Conservation (phyloP, 2,888 invertebrate species). For the Dendrolimus houi region DNA sequence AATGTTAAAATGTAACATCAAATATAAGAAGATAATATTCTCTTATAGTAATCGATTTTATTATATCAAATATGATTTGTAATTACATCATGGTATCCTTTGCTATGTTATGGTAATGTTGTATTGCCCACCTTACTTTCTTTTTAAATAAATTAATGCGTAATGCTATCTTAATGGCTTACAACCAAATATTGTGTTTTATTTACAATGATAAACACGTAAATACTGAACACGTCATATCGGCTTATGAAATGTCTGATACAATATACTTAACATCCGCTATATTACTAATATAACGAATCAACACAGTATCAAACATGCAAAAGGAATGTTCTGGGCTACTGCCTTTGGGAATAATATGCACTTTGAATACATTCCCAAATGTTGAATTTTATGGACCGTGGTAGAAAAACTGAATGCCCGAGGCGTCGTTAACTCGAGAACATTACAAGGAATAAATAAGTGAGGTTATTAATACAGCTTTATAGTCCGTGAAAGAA, state of each 20-base stretch:
- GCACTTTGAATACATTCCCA: conserved; percentile 45
- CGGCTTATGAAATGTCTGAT: too few relatives aligned
- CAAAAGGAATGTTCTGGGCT: conserved; percentile 33
- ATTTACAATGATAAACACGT: background rate
- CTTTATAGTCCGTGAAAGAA: conserved; percentile 71
- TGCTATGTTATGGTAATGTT: too few relatives aligned
- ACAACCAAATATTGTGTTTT: background rate
- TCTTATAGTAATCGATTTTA: too few relatives aligned
- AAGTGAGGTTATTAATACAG: conserved; percentile 63
- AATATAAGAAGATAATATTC: too few relatives aligned
- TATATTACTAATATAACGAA: background rate
- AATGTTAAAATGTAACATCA: too few relatives aligned
- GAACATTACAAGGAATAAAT: conserved; percentile 72
- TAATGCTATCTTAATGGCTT: background rate
- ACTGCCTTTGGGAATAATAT: conserved; percentile 48
- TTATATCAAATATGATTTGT: too few relatives aligned
- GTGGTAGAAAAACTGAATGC: conserved; percentile 62
- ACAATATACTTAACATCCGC: too few relatives aligned
- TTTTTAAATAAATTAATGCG: too few relatives aligned
- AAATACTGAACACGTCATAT: too few relatives aligned
- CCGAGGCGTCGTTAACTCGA: conserved; percentile 67
- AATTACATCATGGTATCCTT: too few relatives aligned
- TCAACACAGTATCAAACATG: conserved; percentile 3
- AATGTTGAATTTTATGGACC: conserved; percentile 66
- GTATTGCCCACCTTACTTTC: too few relatives aligned